Percentiles rank a stretch among this genome's conserved stretches.
phyloP scores from a whole-genome alignment of 2,113 vertebrate species.

The Grantiella picta region DNA sequence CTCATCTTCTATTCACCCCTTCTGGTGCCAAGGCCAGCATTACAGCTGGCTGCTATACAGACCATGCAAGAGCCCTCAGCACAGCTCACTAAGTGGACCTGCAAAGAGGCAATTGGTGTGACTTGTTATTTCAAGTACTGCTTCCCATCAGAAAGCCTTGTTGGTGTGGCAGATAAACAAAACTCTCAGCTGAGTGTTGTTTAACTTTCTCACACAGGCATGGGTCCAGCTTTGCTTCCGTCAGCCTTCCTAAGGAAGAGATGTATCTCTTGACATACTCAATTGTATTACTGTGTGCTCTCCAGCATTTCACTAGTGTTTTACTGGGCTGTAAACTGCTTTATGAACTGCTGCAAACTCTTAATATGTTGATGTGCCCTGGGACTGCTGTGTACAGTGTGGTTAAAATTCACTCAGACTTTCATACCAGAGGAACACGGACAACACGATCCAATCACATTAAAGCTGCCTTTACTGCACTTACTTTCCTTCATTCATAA shows the following conservation, averaged over 20 bases:
- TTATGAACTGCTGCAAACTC: background rate
- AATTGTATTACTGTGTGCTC: background rate
- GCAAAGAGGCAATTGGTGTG: background rate
- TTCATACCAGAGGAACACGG: background rate
- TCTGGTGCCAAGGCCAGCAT: background rate
- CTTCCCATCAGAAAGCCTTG: background rate
- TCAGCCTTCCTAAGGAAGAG: background rate
- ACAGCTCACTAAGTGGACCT: background rate
- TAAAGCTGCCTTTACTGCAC: background rate
- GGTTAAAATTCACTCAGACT: background rate
- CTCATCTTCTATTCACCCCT: background rate
- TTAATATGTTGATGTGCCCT: fast-evolving
- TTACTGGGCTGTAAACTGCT: background rate
- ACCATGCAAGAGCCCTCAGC: background rate
- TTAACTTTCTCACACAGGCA: background rate
- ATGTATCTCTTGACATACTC: background rate
- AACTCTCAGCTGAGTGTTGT: background rate
- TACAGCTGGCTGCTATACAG: background rate
- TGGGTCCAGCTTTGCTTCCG: background rate
- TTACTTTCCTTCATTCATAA: background rate
- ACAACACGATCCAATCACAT: background rate
- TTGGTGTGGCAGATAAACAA: background rate
- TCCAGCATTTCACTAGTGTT: background rate
- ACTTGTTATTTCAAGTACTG: background rate
- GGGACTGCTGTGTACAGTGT: fast-evolving